Percentiles rank a stretch among this genome's conserved stretches.
phyloP scores from a whole-genome alignment of 2,113 vertebrate genomes.

The Catagonus wagneri region DNA sequence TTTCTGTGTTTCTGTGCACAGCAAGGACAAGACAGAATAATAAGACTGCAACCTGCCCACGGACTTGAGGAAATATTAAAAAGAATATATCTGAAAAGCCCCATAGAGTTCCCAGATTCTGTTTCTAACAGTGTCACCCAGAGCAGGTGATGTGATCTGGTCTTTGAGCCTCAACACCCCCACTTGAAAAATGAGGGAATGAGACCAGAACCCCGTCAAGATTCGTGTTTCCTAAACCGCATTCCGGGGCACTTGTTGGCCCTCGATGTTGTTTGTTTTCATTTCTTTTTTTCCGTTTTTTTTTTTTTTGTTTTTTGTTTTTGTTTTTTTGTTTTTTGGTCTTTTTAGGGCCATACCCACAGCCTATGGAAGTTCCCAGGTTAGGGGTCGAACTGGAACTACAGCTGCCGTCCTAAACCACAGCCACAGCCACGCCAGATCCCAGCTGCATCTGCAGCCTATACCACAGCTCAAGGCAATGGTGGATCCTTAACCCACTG shows the following conservation, averaged over 20 bases:
- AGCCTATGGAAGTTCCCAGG: no score
- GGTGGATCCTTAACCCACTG: no score
- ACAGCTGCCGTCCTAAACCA: no score
- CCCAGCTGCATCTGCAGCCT: no score
- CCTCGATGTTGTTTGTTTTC: neutral
- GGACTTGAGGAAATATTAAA: neutral
- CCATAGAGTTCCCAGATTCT: neutral
- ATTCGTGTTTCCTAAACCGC: neutral
- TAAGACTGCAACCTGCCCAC: neutral
- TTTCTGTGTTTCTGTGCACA: neutral
- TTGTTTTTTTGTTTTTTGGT: neutral
- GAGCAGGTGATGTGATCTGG: neutral
- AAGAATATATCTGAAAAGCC: neutral
- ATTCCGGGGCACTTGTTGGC: neutral
- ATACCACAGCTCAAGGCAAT: no score
- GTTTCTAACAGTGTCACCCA: neutral
- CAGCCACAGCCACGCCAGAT: no score
- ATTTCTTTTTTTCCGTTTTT: neutral
- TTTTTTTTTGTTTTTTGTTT: slow-evolving; percentile 4
- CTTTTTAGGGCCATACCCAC: no score
- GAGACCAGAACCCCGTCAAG: neutral
- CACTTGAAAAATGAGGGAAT: neutral
- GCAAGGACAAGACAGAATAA: neutral
- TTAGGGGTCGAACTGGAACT: no score
- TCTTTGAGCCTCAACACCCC: neutral